phyloP scores from a whole-genome alignment of 2,888 invertebrate genomes.

The Sericinus montela region DNA sequence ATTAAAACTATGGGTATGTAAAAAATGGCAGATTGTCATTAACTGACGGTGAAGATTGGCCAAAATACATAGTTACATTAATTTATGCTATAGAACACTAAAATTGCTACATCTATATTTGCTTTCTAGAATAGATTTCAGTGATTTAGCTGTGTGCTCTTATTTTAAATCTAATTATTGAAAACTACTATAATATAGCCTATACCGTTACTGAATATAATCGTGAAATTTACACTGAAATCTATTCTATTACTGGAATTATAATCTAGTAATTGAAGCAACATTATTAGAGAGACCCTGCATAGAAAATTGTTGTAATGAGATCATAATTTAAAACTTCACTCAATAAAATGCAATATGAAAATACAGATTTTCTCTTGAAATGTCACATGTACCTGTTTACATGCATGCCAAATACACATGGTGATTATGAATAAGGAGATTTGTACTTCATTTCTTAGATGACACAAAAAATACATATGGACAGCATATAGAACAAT shows the following conservation, averaged over 20 bases:
- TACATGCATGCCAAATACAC: too few species aligned
- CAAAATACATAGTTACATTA: constrained; percentile 60
- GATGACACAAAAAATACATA: neutral
- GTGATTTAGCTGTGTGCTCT: constrained; percentile 27
- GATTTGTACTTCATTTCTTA: constrained; percentile 18
- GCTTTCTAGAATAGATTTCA: constrained; percentile 43
- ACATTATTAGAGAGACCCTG: constrained; percentile 57
- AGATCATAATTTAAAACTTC: constrained; percentile 39
- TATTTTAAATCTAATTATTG: neutral
- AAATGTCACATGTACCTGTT: too few species aligned
- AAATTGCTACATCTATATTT: constrained; percentile 52
- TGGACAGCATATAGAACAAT: neutral
- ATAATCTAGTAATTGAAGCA: constrained; percentile 67
- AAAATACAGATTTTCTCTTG: constrained; percentile 34
- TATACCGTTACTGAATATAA: too few species aligned
- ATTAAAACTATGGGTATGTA: constrained; percentile 74
- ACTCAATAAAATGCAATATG: constrained; percentile 42
- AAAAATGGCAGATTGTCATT: constrained; percentile 77
- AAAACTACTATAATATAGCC: too few species aligned
- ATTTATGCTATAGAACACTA: constrained; percentile 59
- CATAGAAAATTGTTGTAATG: constrained; percentile 49
- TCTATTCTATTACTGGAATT: constrained; percentile 34
- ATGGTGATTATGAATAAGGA: neutral
- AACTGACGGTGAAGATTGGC: constrained; percentile 74
- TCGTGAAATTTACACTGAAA: constrained; percentile 35